phyloP scores from a whole-genome alignment of 2,113 vertebrate species.

The Coracopsis vasa region DNA sequence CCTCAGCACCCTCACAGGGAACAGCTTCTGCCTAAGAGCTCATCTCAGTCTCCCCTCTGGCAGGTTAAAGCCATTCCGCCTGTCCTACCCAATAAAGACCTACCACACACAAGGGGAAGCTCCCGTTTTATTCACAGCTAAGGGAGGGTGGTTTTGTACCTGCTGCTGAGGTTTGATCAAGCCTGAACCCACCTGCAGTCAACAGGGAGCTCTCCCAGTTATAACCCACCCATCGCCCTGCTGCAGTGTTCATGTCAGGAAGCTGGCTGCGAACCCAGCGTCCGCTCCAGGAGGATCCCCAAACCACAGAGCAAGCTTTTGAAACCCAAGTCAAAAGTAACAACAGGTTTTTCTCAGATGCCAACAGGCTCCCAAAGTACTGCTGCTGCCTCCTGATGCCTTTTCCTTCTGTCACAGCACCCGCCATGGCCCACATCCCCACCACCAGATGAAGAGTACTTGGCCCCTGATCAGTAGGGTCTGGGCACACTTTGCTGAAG shows the following conservation, averaged over 20 bases:
- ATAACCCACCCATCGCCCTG: background rate
- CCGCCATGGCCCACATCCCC: rapidly evolving
- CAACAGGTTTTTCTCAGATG: background rate
- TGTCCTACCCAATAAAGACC: background rate
- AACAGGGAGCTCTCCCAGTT: background rate
- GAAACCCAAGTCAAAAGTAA: background rate
- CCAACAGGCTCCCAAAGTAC: background rate
- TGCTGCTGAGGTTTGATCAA: background rate
- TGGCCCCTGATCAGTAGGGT: background rate
- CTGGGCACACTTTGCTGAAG: background rate
- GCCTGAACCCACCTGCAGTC: background rate
- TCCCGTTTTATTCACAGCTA: background rate
- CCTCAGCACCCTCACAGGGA: background rate
- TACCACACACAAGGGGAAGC: background rate
- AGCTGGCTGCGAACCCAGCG: background rate
- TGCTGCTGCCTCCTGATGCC: rapidly evolving
- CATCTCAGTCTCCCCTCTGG: too few species aligned
- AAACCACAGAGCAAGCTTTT: background rate
- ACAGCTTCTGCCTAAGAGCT: rapidly evolving
- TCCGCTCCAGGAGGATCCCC: too few species aligned
- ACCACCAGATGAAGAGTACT: background rate
- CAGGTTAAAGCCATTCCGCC: background rate
- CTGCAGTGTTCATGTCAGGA: rapidly evolving
- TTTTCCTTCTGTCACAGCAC: background rate
- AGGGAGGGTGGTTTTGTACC: background rate